Percentiles rank a stretch among this genome's conserved stretches.
phyloP scores from a whole-genome alignment of 1,140 invertebrate species.

The Lordiphosa clarofinis region DNA sequence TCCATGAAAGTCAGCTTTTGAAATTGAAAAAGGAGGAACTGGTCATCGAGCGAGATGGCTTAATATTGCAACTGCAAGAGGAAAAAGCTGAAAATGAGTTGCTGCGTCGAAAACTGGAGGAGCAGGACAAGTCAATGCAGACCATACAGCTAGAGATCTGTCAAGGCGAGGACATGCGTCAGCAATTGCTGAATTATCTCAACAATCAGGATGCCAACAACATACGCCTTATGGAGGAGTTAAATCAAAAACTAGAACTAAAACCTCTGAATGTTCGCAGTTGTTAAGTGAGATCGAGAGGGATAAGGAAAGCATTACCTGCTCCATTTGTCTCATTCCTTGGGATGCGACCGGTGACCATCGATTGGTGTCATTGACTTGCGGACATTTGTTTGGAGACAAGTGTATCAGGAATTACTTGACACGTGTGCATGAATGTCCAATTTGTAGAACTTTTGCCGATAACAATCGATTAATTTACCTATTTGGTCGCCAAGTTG shows the following conservation, averaged over 20 bases:
- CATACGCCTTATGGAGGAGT: too few relatives aligned
- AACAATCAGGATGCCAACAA: not conserved
- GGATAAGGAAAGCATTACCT: not conserved
- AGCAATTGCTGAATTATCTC: not conserved
- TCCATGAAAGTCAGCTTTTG: not conserved
- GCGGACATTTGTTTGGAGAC: conserved; percentile 21
- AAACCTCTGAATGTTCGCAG: not conserved
- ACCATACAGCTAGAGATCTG: not conserved
- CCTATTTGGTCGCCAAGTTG: not conserved
- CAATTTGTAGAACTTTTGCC: not conserved
- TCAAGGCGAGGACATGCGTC: not conserved
- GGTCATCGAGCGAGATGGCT: not conserved
- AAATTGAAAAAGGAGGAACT: conserved; percentile 1
- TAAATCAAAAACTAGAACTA: not conserved
- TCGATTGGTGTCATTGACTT: conserved; percentile 10
- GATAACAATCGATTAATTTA: not conserved
- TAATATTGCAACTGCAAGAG: conserved; percentile 9
- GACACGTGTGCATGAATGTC: not conserved
- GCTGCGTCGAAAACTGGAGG: not conserved
- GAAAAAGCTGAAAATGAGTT: not conserved
- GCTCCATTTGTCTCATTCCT: conserved; percentile 4
- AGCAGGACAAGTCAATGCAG: not conserved
- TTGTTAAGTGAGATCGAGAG: not conserved
- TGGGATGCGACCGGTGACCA: conserved; percentile 3
- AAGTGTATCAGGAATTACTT: not conserved